Conservation (phyloP, 2,113 vertebrate species). For the Proterorhinus semilunaris region DNA sequence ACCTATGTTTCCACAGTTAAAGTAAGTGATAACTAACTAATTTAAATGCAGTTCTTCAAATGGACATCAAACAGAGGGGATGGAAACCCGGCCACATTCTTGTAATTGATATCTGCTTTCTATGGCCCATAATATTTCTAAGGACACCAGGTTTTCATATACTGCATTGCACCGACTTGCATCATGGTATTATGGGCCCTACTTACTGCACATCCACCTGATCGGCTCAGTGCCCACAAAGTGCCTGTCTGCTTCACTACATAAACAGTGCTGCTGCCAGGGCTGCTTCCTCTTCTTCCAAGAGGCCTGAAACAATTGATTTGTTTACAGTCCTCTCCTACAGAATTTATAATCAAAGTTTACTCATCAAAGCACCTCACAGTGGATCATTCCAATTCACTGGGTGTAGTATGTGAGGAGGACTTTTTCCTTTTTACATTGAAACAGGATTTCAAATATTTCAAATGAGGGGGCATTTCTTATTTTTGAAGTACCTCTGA, state of each 20-base stretch:
- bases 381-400: neutral
- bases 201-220: constrained; percentile 8
- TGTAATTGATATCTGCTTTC: neutral
- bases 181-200: constrained; percentile 6
- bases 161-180: constrained; percentile 5
- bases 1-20: no score
- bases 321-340: constrained; percentile 7
- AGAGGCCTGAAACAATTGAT: constrained; percentile 4
- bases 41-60: neutral
- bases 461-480: no score
- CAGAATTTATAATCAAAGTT: constrained; percentile 3
- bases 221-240: constrained; percentile 11
- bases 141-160: neutral
- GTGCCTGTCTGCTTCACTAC: constrained; percentile 6
- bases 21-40: no score
- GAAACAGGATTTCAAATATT: no score
- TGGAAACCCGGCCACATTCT: neutral
- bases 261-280: constrained; percentile 4
- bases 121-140: neutral
- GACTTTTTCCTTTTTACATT: neutral
- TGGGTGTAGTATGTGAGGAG: no score
- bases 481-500: no score
- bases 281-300: constrained; percentile 1
- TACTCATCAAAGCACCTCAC: neutral
- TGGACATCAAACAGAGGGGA: neutral